Base-by-base conservation (phyloP, 2,888 invertebrate species). In the Frankliniella intonsa region DNA sequence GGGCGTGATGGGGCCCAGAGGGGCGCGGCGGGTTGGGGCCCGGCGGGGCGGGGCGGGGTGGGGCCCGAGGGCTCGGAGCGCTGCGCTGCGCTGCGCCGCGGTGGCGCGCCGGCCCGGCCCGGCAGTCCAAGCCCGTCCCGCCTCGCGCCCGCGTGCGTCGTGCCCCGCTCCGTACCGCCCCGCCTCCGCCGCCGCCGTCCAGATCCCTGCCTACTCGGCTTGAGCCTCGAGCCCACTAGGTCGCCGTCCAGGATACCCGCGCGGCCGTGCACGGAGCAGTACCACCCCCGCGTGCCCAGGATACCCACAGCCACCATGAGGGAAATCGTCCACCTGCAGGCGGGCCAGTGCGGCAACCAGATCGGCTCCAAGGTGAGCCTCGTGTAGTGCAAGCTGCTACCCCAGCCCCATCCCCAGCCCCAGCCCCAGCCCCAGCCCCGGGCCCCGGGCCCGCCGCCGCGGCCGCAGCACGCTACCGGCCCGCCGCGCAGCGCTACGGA, bases 341-440 rank as follows among this genome's bases (percentile, higher is more conserved):
- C 90, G 50, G 91, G 91, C 55, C 91, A 91, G 86, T 92, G 91
- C 86, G 91, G 91, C 83, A 92, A 91, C 86, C 91, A 91, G 86
- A 92, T 92, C 84, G 91, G 91, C 79, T 89, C 91, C 14, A 91
- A 91, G 89, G 91, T 91, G 85, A 84, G 62, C 19, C 8, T 2
- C 38, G 38, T 5, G 3, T 38, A 38, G 38, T 5, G 38, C n/a
- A n/a, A n/a, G n/a, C n/a, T n/a, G n/a, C n/a, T n/a, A n/a, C n/a
- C n/a, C n/a, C n/a, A n/a, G n/a, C n/a, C n/a, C n/a, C n/a, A n/a
- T n/a, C n/a, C n/a, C n/a, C n/a, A n/a, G n/a, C n/a, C n/a, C n/a
- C n/a, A n/a, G n/a, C n/a, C n/a, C n/a, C n/a, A n/a, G n/a, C n/a
- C n/a, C n/a, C n/a, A 38, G 38, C 38, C 3, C 38, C 38, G 2